Conservation (phyloP, 2,888 invertebrate species). For the Bombylius discolor region DNA sequence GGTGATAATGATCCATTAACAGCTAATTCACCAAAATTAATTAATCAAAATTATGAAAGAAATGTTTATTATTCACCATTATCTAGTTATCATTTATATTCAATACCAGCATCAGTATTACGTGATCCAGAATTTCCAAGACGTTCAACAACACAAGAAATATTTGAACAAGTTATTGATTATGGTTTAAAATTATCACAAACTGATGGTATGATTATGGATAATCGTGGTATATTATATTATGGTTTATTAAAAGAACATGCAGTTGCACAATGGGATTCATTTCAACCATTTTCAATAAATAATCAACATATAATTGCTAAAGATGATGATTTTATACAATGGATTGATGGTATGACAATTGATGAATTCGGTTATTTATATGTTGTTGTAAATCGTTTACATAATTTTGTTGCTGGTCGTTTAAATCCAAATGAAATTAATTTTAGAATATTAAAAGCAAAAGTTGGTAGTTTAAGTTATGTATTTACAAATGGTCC, state of each 20-base stretch:
- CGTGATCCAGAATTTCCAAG: conserved; percentile 41
- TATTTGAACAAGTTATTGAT: conserved; percentile 39
- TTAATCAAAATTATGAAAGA: conserved; percentile 20
- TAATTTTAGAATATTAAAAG: conserved; percentile 55
- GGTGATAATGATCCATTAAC: conserved; percentile 13
- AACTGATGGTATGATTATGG: conserved; percentile 64
- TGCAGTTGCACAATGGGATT: conserved; percentile 59
- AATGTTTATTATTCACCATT: conserved; percentile 56
- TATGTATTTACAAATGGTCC: conserved; percentile 43
- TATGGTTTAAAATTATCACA: conserved; percentile 52
- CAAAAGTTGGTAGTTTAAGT: conserved; percentile 46
- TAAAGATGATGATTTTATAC: conserved; percentile 51
- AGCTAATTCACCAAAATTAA: conserved; percentile 15
- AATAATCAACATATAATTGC: conserved; percentile 51
- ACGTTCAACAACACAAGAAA: conserved; percentile 24
- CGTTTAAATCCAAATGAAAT: conserved; percentile 44
- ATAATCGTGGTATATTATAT: conserved; percentile 52
- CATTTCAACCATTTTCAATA: conserved; percentile 40
- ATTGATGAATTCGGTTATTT: conserved; percentile 53
- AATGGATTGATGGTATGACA: conserved; percentile 53
- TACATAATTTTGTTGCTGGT: conserved; percentile 52
- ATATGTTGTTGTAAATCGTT: conserved; percentile 52
- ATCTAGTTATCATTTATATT: conserved; percentile 53
- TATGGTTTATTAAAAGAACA: conserved; percentile 56
- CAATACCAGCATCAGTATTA: conserved; percentile 48